Conservation (phyloP, 2,113 vertebrate genomes). For the Corynorhinus townsendii region DNA sequence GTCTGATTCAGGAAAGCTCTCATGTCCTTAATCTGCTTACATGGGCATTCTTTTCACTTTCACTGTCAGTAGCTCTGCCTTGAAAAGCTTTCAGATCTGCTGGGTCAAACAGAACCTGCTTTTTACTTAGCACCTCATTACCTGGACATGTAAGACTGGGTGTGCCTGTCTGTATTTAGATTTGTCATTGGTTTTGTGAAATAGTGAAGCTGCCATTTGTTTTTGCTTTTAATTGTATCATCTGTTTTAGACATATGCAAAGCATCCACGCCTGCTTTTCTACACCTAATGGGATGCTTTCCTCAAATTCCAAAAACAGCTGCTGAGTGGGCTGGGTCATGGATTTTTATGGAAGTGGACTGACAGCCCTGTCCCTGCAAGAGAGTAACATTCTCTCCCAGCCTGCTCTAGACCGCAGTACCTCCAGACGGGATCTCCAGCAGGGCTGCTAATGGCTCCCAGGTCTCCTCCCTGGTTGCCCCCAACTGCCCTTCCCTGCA, state of each 20-base stretch:
- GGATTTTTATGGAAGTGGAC: neutral
- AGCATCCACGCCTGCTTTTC: constrained; percentile 2
- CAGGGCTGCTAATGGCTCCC: neutral
- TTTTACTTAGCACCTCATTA: neutral
- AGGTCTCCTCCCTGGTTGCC: neutral
- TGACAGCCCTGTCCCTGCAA: neutral
- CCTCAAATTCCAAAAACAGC: constrained; percentile 22
- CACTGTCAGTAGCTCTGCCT: neutral
- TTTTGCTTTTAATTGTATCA: constrained; percentile 8
- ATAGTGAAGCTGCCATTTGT: neutral
- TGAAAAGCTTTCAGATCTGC: constrained; percentile 37
- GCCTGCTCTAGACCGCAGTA: neutral
- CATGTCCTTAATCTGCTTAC: constrained; percentile 12
- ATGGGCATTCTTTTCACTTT: neutral
- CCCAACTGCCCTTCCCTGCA: too few species aligned
- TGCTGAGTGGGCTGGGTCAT: neutral
- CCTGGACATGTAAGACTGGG: neutral
- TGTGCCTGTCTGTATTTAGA: neutral
- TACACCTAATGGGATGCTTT: neutral
- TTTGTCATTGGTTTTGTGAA: neutral
- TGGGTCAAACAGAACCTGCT: neutral
- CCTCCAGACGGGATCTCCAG: neutral
- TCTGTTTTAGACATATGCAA: constrained; percentile 21
- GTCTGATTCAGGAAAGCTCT: constrained; percentile 15
- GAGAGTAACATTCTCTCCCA: neutral